Base-by-base conservation (phyloP, 2,888 invertebrate genomes). In the Drosophila conformis region DNA sequence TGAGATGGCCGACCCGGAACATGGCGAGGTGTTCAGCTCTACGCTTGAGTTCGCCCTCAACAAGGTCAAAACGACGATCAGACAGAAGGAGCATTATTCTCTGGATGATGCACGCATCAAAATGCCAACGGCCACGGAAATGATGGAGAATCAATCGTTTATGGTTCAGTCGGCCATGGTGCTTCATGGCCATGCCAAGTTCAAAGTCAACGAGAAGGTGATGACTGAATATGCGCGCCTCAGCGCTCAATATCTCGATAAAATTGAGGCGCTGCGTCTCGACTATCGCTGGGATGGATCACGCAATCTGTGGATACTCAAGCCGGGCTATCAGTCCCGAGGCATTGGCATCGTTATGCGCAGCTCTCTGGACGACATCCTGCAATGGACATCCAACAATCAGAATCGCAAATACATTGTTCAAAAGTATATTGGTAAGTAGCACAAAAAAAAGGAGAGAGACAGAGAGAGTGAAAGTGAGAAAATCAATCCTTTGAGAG, bases 301-400 rank as follows among this genome's bases (percentile, higher is more conserved):
- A 77, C 95, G 95, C 90, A 97, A 98, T 93, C 95, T 98, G 80
- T 98, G 98, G 98, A 97, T 98, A 73, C 94, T 98, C 51, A 98
- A 98, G 91, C 98, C 98, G 0, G 96, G 96, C 3, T 96, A 96
- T 87, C 95, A 96, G 78, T 97, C 96, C 36, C 94, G 97, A 86
- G 98, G 98, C 0, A 94, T 96, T 91, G 98, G 98, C 5, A 98
- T 98, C 76, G 94, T 95, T 76, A 95, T 98, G 92, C 96, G 96
- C 80, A 95, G 96, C 84, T 95, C 95, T 76, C 93, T 97, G 69
- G 95, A 95, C 69, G 96, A 96, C 53, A 96, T 98, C 77, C 93
- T 96, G 69, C 95, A 95, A 51, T 93, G 95, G 82, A 92, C 96
- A 4, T 94, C 94, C 35, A 94, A 94, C 62, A 94, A 95, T 62